phyloP scores from a whole-genome alignment of 1,140 invertebrate species.

The Episyrphus balteatus region DNA sequence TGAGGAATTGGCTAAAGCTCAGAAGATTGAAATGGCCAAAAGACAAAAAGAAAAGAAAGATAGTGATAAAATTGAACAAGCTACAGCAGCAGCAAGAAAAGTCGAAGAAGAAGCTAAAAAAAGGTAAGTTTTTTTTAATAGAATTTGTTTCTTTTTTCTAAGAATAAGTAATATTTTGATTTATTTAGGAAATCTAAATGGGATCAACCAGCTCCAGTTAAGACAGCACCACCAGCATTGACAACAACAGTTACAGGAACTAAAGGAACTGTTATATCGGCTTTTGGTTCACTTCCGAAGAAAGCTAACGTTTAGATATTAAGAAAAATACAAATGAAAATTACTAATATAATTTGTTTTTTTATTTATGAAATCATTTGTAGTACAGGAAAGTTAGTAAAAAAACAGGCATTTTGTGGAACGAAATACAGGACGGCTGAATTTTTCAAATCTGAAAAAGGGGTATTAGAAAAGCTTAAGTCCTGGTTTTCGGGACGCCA shows the following conservation, averaged over 20 bases:
- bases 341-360: no score
- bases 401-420: no score
- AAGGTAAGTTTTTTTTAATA: slow-evolving; percentile 16
- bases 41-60: slow-evolving; percentile 84
- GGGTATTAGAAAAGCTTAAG: no score
- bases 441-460: no score
- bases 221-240: slow-evolving; percentile 50
- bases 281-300: slow-evolving; percentile 76
- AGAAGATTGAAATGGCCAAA: slow-evolving; percentile 87
- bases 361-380: no score
- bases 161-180: background rate
- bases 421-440: no score
- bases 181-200: slow-evolving; percentile 76
- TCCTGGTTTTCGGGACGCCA: no score
- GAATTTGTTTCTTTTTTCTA: background rate
- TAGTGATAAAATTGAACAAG: slow-evolving; percentile 80
- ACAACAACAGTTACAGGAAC: slow-evolving; percentile 68
- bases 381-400: no score
- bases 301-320: slow-evolving; percentile 41
- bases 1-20: slow-evolving; percentile 79
- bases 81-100: slow-evolving; percentile 68
- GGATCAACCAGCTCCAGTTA: slow-evolving; percentile 60
- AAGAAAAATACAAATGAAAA: no score
- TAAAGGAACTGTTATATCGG: slow-evolving; percentile 77
- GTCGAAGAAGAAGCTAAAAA: slow-evolving; percentile 47